phyloP scores from a whole-genome alignment of 2,888 invertebrate genomes.

The Nomada lathburiana region DNA sequence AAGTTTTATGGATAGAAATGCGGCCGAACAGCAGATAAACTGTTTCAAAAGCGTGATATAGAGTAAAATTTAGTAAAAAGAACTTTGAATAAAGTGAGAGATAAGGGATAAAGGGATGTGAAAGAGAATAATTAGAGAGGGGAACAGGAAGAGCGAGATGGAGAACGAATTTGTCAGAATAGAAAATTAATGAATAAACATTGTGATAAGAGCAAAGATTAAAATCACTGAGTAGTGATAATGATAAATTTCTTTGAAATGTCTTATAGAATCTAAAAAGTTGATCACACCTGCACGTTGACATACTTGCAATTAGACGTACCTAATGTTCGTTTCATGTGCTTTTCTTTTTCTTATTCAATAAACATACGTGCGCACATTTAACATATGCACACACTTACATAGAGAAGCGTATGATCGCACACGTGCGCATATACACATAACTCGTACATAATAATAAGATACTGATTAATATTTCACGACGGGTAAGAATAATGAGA shows the following conservation, averaged over 20 bases:
- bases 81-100: background rate
- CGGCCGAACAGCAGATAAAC: too few relatives aligned
- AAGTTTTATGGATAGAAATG: too few relatives aligned
- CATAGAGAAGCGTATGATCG: conserved; percentile 10
- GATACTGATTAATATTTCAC: conserved; percentile 78
- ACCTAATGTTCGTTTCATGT: background rate
- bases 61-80: too few relatives aligned
- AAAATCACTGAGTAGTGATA: background rate
- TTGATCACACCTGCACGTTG: too few relatives aligned
- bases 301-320: too few relatives aligned
- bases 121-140: background rate
- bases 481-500: conserved; percentile 74
- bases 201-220: background rate
- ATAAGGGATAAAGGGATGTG: background rate
- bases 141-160: background rate
- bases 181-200: background rate
- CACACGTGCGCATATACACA: conserved; percentile 47
- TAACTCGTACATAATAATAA: conserved; percentile 72
- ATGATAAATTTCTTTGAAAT: background rate
- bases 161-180: background rate
- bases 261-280: background rate
- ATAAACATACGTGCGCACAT: conserved; percentile 14
- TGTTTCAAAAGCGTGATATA: too few relatives aligned
- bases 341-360: conserved; percentile 25
- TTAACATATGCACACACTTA: conserved; percentile 12